These are phyloP conservation scores for Pristionchus entomophagus DNA, from an alignment of 2,888 invertebrate genomes.

Conservation along the genomic window DNA sequence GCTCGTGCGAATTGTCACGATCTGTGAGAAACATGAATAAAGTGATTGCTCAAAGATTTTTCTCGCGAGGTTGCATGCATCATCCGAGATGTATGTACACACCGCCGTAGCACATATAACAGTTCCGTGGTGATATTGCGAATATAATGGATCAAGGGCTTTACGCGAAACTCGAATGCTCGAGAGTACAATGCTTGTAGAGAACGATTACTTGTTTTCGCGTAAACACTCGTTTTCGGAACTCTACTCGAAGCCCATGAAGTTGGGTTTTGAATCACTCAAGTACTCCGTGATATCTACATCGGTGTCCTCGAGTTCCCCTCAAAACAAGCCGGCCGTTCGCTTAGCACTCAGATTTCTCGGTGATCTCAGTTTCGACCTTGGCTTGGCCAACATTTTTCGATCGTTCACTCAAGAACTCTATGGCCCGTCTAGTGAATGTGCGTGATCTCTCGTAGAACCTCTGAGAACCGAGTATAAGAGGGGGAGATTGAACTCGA, in stretches of 20 bases:
- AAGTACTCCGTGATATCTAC: no score
- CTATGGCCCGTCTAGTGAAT: neutral
- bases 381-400: neutral
- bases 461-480: neutral
- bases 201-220: no score
- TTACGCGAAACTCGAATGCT: no score
- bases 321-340: neutral
- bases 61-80: no score
- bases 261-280: neutral
- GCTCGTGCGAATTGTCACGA: neutral
- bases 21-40: neutral
- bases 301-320: no score
- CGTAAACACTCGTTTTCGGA: no score
- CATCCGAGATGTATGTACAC: no score
- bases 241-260: no score
- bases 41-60: neutral
- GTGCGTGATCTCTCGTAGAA: conserved; percentile 6
- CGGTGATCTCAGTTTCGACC: neutral
- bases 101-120: no score
- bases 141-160: no score
- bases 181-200: no score
- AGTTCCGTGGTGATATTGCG: no score
- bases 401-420: neutral
- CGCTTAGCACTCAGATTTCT: conserved; percentile 3
- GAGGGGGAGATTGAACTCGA: neutral